A percentile compares a stretch with the other conserved stretches of the same genome.
Conservation (phyloP, 2,888 invertebrate species). For the Rhorus exstirpatorius region DNA sequence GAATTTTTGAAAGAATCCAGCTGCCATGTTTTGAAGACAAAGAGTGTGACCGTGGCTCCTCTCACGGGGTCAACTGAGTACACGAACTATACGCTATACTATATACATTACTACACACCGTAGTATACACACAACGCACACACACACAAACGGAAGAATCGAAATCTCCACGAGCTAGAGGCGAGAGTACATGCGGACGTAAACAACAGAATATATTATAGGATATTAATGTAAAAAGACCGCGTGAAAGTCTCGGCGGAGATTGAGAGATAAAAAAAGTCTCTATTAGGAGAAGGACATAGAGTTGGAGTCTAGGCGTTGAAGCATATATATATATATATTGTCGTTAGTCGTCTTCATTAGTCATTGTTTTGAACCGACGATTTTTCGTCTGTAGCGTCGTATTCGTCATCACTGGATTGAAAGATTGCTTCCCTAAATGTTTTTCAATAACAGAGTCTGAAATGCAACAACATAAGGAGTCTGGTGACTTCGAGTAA, state of each 20-base stretch:
- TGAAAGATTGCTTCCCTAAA: slow-evolving; percentile 22
- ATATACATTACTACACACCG: not conserved
- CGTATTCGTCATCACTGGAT: not conserved
- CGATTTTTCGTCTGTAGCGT: too few species aligned
- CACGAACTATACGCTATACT: not conserved
- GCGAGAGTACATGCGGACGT: not conserved
- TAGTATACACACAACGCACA: slow-evolving; percentile 3
- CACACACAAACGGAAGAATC: slow-evolving; percentile 17
- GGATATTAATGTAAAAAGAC: slow-evolving; percentile 34
- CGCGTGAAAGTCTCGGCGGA: slow-evolving; percentile 54
- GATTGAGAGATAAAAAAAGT: too few species aligned
- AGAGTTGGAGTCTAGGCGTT: too few species aligned
- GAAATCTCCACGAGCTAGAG: not conserved
- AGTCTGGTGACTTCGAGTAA: slow-evolving; percentile 28
- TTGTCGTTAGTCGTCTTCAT: too few species aligned
- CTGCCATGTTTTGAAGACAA: slow-evolving; percentile 22
- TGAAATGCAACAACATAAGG: not conserved
- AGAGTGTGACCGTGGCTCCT: slow-evolving; percentile 34
- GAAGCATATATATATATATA: too few species aligned
- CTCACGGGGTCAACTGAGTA: slow-evolving; percentile 44
- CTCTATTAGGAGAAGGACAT: too few species aligned
- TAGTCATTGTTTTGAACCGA: too few species aligned
- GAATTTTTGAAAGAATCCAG: slow-evolving; percentile 26
- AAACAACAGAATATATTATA: slow-evolving; percentile 7
- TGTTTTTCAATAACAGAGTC: slow-evolving; percentile 12